Evolutionary conservation across 1,140 invertebrate species (phyloP).

Genomic region (Oscheius sp.): DNA sequence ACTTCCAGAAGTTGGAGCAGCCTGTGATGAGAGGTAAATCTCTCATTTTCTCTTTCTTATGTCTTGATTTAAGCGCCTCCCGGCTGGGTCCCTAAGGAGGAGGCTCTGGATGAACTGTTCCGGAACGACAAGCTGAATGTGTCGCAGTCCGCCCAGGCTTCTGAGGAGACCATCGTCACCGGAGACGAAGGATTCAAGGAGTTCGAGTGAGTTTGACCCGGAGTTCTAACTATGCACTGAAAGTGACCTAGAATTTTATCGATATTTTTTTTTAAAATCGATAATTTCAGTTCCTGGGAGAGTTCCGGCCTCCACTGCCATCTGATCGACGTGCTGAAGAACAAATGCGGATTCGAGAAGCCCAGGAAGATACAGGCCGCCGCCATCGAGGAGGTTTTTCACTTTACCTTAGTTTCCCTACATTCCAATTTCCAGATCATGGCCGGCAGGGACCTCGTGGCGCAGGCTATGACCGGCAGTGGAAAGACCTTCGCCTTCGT

Average conservation of each 20-base stretch:
- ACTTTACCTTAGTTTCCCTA: no score
- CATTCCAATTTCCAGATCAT: no score
- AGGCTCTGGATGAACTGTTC: not conserved
- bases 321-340: not conserved
- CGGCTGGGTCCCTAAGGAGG: not conserved
- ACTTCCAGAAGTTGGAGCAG: no score
- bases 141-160: not conserved
- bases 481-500: constrained; percentile 76
- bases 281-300: not conserved
- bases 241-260: not conserved
- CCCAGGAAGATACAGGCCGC: constrained; percentile 96
- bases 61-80: no score
- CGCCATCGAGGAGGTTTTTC: constrained; percentile 95
- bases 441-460: constrained; percentile 94
- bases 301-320: not conserved
- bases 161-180: not conserved
- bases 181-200: not conserved
- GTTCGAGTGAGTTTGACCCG: no score
- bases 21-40: no score
- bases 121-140: not conserved
- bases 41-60: no score
- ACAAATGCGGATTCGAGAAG: constrained; percentile 60
- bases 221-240: no score
- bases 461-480: constrained; percentile 92
- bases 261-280: not conserved